phyloP scores from a whole-genome alignment of 1,140 invertebrate genomes.

The Paramacrobiotus metropolitanus region DNA sequence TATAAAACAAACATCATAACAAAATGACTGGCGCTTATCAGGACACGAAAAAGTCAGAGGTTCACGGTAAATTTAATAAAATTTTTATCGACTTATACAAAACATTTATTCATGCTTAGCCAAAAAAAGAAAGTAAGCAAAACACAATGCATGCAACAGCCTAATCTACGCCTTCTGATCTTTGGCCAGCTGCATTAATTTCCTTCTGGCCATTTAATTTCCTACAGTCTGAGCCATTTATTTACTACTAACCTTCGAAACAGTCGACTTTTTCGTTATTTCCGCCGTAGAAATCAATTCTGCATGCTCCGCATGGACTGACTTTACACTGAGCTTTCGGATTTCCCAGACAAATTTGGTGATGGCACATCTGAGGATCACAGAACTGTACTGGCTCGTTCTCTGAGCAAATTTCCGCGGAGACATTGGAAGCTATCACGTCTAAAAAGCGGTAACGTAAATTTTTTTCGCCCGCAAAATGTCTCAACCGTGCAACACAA shows the following conservation, averaged over 20 bases:
- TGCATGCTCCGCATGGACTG: conserved; percentile 24
- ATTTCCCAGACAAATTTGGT: conserved; percentile 20
- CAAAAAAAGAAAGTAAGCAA: no score
- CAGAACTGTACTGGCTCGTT: conserved; percentile 21
- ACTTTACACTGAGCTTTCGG: conserved; percentile 21
- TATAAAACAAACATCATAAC: not conserved
- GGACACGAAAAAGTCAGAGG: no score
- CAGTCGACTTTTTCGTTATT: conserved; percentile 21
- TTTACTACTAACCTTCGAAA: conserved; percentile 11
- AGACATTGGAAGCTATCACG: conserved; percentile 1
- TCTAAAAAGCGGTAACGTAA: not conserved
- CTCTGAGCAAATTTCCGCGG: conserved; percentile 16
- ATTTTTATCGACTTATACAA: no score
- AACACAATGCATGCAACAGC: no score
- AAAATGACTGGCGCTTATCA: no score
- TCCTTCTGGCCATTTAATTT: no score
- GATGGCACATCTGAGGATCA: conserved; percentile 18
- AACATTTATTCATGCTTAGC: no score
- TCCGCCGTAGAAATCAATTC: conserved; percentile 16
- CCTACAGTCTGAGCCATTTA: no score
- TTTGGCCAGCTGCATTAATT: no score
- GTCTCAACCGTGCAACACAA: not conserved
- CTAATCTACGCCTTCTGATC: no score
- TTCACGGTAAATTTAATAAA: no score
- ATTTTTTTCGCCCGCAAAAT: not conserved